Conservation (phyloP, 1,140 invertebrate species). For the Medauroidea extradentata region DNA sequence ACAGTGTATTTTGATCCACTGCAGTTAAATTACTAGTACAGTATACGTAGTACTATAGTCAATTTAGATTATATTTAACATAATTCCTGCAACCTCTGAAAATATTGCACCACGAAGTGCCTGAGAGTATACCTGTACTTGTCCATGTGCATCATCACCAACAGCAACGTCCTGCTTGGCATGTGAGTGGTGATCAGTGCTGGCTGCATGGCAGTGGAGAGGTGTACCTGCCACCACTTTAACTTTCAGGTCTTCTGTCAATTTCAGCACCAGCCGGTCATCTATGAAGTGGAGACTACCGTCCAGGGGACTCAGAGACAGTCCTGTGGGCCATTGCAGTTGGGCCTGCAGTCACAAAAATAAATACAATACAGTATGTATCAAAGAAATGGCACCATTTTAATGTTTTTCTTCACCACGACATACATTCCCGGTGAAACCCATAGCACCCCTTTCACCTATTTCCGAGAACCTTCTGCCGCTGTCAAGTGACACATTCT, state of each 20-base stretch:
- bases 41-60: too few relatives aligned
- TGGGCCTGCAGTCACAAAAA: constrained; percentile 60
- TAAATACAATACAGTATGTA: neutral
- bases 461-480: too few relatives aligned
- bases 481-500: too few relatives aligned
- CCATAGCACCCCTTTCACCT: too few relatives aligned
- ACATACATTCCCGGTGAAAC: too few relatives aligned
- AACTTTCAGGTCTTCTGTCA: constrained; percentile 87
- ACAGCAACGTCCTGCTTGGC: neutral
- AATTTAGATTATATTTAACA: too few relatives aligned
- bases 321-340: constrained; percentile 91
- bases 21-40: too few relatives aligned
- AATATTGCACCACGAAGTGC: too few relatives aligned
- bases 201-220: constrained; percentile 65
- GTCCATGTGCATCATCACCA: neutral
- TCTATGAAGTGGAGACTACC: constrained; percentile 93
- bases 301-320: constrained; percentile 89
- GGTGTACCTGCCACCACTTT: constrained; percentile 88
- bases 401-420: too few relatives aligned
- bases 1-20: too few relatives aligned
- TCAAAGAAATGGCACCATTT: too few relatives aligned
- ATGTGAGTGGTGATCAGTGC: neutral
- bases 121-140: neutral
- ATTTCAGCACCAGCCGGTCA: constrained; percentile 84
- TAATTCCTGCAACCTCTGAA: too few relatives aligned